Percentiles rank a stretch among this genome's conserved stretches.
Evolutionary conservation across 2,888 invertebrate genomes (phyloP).

Genomic region (Gymnoscelis rufifasciata): DNA sequence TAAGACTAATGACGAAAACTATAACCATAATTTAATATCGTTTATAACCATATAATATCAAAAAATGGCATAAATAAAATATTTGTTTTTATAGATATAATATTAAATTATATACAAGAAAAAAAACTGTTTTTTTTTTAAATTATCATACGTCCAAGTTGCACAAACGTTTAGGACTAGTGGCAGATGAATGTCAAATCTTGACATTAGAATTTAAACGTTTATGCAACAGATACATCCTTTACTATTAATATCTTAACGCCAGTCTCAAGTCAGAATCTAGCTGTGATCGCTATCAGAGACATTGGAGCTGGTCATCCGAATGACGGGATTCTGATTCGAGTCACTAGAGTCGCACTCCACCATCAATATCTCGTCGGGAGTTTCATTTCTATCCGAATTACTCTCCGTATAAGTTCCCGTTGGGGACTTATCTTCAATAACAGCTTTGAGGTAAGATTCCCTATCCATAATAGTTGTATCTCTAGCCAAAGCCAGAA

Average conservation of each 20-base stretch:
- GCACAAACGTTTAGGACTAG: too few relatives aligned
- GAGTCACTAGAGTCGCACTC: slow-evolving; percentile 73
- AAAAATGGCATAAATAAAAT: too few relatives aligned
- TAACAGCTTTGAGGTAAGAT: slow-evolving; percentile 69
- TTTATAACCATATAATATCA: too few relatives aligned
- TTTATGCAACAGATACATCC: too few relatives aligned
- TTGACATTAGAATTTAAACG: too few relatives aligned
- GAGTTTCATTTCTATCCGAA: slow-evolving; percentile 69
- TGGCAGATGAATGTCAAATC: too few relatives aligned
- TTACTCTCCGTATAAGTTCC: slow-evolving; percentile 72
- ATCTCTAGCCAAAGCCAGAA: slow-evolving; percentile 63
- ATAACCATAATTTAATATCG: too few relatives aligned
- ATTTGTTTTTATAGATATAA: too few relatives aligned
- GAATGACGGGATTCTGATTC: slow-evolving; percentile 66
- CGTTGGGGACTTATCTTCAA: slow-evolving; percentile 70
- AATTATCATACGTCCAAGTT: too few relatives aligned
- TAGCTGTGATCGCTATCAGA: slow-evolving; percentile 72
- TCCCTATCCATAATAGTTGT: slow-evolving; percentile 64
- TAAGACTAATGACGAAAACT: too few relatives aligned
- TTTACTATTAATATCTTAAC: neutral
- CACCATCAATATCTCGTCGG: slow-evolving; percentile 71
- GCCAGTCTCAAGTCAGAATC: slow-evolving; percentile 10
- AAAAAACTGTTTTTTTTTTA: too few relatives aligned
- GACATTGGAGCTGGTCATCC: slow-evolving; percentile 70
- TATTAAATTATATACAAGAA: too few relatives aligned